Evolutionary conservation across 2,113 vertebrate species (phyloP).

Genomic region (Megalops atlanticus): DNA sequence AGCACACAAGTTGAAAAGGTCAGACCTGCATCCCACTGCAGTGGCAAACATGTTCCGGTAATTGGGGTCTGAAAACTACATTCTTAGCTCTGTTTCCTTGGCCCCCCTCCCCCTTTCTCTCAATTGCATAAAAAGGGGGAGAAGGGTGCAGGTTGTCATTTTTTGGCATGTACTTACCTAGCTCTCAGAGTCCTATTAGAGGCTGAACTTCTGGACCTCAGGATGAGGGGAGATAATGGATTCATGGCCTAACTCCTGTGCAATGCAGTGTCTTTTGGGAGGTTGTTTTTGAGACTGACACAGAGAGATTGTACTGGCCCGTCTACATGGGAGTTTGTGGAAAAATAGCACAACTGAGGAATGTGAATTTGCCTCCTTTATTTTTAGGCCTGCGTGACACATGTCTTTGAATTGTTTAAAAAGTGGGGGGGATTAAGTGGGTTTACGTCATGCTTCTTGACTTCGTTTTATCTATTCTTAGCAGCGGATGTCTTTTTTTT

Average conservation of each 20-base stretch:
- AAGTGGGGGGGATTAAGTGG: neutral
- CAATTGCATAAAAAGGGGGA: neutral
- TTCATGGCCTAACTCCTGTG: neutral
- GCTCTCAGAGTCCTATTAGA: neutral
- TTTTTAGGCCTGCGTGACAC: neutral
- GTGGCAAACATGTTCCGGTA: slow-evolving; percentile 21
- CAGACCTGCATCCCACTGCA: slow-evolving; percentile 1
- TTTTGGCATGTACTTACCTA: neutral
- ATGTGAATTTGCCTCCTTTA: neutral
- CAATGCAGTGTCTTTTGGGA: neutral
- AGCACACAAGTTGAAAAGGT: slow-evolving; percentile 40
- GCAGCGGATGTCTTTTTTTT: slow-evolving; percentile 18
- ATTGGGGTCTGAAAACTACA: slow-evolving; percentile 32
- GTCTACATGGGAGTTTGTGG: neutral
- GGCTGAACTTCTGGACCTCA: neutral
- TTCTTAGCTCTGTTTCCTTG: neutral
- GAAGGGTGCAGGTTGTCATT: neutral
- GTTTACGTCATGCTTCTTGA: neutral
- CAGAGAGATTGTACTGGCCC: neutral
- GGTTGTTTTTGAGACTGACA: neutral
- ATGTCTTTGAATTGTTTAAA: slow-evolving; percentile 20
- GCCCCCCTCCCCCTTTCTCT: neutral
- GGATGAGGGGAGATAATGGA: neutral
- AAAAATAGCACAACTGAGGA: neutral
- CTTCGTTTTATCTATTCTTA: slow-evolving; percentile 24